Evolutionary conservation across 2,888 invertebrate genomes (phyloP).

Genomic region (Deilephila porcellus): DNA sequence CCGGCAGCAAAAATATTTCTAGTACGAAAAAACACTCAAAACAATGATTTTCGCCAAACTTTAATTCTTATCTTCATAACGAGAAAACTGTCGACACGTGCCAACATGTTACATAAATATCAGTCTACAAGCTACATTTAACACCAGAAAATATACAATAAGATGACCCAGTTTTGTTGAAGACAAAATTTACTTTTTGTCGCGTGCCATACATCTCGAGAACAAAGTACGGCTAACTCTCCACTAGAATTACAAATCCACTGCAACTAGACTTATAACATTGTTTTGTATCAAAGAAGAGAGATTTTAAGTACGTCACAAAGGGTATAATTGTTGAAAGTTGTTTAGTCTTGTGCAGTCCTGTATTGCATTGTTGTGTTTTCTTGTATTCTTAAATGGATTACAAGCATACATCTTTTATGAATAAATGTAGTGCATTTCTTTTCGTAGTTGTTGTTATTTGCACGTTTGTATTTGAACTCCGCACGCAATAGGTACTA

Average conservation of each 20-base stretch:
- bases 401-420: too few relatives aligned
- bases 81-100: not conserved
- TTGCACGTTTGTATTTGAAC: too few relatives aligned
- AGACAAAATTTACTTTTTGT: constrained; percentile 55
- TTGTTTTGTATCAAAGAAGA: not conserved
- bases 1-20: too few relatives aligned
- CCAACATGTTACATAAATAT: constrained; percentile 12
- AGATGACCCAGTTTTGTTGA: constrained; percentile 56
- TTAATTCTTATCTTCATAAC: too few relatives aligned
- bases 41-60: too few relatives aligned
- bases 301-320: constrained; percentile 1
- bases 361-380: not conserved
- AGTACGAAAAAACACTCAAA: too few relatives aligned
- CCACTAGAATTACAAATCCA: not conserved
- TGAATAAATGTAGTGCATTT: too few relatives aligned
- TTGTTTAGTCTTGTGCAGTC: not conserved
- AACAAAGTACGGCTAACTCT: not conserved
- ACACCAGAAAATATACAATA: constrained; percentile 47
- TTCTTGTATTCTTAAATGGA: too few relatives aligned
- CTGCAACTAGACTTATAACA: not conserved
- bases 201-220: not conserved
- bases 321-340: not conserved
- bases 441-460: too few relatives aligned
- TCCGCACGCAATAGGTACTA: too few relatives aligned
- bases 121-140: constrained; percentile 26